Evolutionary conservation across 2,888 invertebrate species (phyloP), one percentile per base, ranked within the genome.

Genomic region (Xanthia togata): DNA sequence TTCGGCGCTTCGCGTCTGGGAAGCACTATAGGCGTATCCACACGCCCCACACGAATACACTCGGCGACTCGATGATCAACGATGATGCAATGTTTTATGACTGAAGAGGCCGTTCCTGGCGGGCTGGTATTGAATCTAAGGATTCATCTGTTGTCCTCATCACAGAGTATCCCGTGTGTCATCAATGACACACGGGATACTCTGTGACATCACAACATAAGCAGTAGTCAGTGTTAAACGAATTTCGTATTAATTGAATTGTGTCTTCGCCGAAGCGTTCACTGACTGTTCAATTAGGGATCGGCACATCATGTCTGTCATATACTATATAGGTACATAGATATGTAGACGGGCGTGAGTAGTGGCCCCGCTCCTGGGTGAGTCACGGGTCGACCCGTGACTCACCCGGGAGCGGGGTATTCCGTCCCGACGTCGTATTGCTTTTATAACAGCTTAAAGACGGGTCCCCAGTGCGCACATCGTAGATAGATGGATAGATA

Each of bases 201-300:
- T 31, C 5, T 47, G 35, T 73, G 81, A 64, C 47, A n/a, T 73
- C 60, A 81, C 9, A n/a, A 6, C 23, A 53, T 14, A 31, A 9
- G 2, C 23, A 47, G 9, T 8, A n/a, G 12, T n/a, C n/a, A 26
- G 47, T 53, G 35, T 4, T 47, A 31, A 47, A 50, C 12, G 35
- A 41, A 55, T 67, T 38, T 38, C 44, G n/a, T n/a, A n/a, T n/a
- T n/a, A n/a, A n/a, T n/a, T n/a, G n/a, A n/a, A n/a, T 53, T 12
- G 44, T 26, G 55, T 57, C 4, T 67, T 75, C 78, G 55, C 20
- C 67, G 76, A 82, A 79, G 9, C 12, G 44, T 41, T 31, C 17
- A 17, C 20, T 82, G 76, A 82, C 12, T 79, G 53, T 44, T 44
- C 64, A 74, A 65, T 81, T 44, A 57, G 0, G 11, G 20, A 50